phyloP scores from a whole-genome alignment of 1,140 invertebrate species.

The Dendroctonus valens region DNA sequence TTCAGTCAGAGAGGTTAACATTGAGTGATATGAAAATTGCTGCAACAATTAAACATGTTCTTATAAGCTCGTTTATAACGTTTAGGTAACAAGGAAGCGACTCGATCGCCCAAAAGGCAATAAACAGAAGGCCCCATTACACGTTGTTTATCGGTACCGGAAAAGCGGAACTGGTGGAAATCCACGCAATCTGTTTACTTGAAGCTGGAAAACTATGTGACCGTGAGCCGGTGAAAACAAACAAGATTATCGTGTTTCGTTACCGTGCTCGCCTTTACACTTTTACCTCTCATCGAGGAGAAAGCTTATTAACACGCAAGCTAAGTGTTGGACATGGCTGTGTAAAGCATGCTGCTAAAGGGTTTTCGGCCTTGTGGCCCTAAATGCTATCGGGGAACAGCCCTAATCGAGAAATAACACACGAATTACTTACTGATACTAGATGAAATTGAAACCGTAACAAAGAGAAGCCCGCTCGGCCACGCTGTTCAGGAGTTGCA shows the following conservation, averaged over 20 bases:
- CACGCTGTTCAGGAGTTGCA: slow-evolving; percentile 47
- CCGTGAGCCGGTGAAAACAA: slow-evolving; percentile 18
- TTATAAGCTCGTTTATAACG: no score
- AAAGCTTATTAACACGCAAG: slow-evolving; percentile 28
- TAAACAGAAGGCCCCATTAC: no score
- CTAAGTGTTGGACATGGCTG: slow-evolving; percentile 18
- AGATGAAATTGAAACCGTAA: slow-evolving; percentile 43
- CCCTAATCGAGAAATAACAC: background rate
- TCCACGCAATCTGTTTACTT: no score
- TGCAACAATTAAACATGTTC: no score
- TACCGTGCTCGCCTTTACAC: slow-evolving; percentile 17
- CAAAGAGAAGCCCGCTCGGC: slow-evolving; percentile 47
- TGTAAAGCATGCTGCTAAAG: slow-evolving; percentile 19
- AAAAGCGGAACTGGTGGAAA: no score
- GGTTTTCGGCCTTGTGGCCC: background rate
- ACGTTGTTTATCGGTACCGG: no score
- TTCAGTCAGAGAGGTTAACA: no score
- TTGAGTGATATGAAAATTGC: no score
- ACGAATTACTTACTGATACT: slow-evolving; percentile 43
- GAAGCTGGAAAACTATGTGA: no score
- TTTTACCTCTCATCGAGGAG: slow-evolving; percentile 23
- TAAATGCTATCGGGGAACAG: background rate
- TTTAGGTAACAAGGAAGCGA: no score
- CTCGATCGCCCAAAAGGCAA: no score
- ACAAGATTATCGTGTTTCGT: slow-evolving; percentile 3